phyloP scores from a whole-genome alignment of 2,797 vertebrate genomes.

The Lutjanus argentimaculatus region DNA sequence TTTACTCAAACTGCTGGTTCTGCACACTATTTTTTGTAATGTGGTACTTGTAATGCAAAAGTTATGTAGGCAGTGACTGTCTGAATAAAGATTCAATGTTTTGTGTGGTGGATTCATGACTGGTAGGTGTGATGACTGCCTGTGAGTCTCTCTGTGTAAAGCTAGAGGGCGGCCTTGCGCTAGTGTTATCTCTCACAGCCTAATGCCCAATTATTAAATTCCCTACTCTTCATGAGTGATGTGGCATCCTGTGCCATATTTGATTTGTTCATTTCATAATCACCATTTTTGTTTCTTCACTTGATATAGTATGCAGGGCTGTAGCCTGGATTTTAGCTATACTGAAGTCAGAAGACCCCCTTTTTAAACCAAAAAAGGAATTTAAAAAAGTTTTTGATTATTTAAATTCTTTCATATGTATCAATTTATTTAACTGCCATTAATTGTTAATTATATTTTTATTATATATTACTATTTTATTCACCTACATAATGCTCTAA shows the following conservation, averaged over 20 bases:
- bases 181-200: conserved; percentile 25
- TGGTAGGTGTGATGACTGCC: background rate
- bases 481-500: too few species aligned
- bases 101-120: conserved; percentile 11
- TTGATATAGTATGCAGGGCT: background rate
- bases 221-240: conserved; percentile 20
- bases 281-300: background rate
- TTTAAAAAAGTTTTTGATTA: too few species aligned
- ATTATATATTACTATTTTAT: too few species aligned
- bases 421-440: background rate
- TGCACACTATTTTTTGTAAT: conserved; percentile 35
- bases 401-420: too few species aligned
- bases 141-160: conserved; percentile 30
- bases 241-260: conserved; percentile 35
- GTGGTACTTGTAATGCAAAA: background rate
- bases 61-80: conserved; percentile 8
- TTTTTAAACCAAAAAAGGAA: too few species aligned
- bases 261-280: conserved; percentile 54
- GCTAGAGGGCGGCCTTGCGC: conserved; percentile 77
- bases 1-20: conserved; percentile 25
- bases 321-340: too few species aligned
- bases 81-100: conserved; percentile 36
- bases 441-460: too few species aligned
- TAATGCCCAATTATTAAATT: conserved; percentile 26
- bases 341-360: too few species aligned